Percentiles rank a stretch among this genome's conserved stretches.
Conservation (phyloP, 2,113 vertebrate species). For the Mirza zaza region DNA sequence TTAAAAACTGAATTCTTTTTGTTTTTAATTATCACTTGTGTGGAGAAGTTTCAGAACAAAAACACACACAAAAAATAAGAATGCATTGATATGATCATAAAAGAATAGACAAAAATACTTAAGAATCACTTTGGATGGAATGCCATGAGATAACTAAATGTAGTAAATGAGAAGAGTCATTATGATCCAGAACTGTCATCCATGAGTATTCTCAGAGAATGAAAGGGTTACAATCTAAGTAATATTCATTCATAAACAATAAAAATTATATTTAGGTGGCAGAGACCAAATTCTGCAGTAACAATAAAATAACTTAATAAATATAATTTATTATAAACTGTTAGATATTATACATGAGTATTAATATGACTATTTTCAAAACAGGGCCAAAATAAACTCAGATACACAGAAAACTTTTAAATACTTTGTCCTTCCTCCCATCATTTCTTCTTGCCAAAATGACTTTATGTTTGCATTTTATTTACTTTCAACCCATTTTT, state of each 20-base stretch:
- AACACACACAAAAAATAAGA: neutral
- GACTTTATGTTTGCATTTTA: neutral
- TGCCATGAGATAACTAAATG: neutral
- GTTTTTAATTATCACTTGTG: neutral
- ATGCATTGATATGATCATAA: neutral
- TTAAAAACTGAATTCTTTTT: neutral
- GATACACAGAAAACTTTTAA: neutral
- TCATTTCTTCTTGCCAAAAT: neutral
- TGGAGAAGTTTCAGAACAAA: neutral
- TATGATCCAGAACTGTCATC: neutral
- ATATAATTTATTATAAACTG: accelerated
- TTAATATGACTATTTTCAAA: neutral
- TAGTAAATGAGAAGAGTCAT: neutral
- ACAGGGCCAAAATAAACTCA: neutral
- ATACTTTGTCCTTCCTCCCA: neutral
- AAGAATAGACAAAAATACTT: neutral
- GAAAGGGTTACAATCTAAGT: neutral
- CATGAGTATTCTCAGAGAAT: neutral
- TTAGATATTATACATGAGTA: neutral
- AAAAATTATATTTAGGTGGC: neutral
- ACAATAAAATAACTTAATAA: too few relatives aligned
- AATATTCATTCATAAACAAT: neutral
- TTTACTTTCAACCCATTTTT: too few relatives aligned
- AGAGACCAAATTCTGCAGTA: neutral
- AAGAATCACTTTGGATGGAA: neutral